Conservation (phyloP, 2,113 vertebrate species). For the Pelobates fuscus region DNA sequence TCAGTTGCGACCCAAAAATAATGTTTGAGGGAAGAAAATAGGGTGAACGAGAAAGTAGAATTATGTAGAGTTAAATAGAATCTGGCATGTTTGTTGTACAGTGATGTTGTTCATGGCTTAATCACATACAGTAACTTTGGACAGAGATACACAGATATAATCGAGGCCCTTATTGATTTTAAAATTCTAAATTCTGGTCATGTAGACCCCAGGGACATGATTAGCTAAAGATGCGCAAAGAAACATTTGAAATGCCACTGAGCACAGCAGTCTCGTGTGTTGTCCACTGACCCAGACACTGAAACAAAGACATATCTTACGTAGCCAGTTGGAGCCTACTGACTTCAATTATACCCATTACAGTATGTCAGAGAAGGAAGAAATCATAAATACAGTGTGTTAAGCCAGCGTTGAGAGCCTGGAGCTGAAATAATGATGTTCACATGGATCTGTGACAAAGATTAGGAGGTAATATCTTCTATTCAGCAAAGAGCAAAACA, state of each 20-base stretch:
- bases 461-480: constrained; percentile 12
- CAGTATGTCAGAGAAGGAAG: constrained; percentile 26
- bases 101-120: constrained; percentile 9
- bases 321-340: constrained; percentile 39
- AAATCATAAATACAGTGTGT: constrained; percentile 31
- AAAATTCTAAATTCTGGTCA: constrained; percentile 32
- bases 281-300: constrained; percentile 46
- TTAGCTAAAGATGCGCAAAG: constrained; percentile 40
- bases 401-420: constrained; percentile 30
- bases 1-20: too few species aligned
- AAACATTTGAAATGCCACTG: constrained; percentile 46
- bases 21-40: too few species aligned
- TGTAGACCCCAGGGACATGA: constrained; percentile 34
- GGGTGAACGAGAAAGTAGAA: not conserved
- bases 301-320: constrained; percentile 47
- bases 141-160: constrained; percentile 3
- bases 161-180: constrained; percentile 26
- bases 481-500: not conserved
- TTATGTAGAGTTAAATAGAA: not conserved
- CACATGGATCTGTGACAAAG: constrained; percentile 17
- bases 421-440: constrained; percentile 34
- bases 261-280: constrained; percentile 19
- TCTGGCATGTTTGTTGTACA: not conserved
- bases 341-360: constrained; percentile 48
- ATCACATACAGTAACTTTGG: constrained; percentile 16